Base-by-base conservation (phyloP, 2,888 invertebrate genomes). In the Tigriopus californicus region DNA sequence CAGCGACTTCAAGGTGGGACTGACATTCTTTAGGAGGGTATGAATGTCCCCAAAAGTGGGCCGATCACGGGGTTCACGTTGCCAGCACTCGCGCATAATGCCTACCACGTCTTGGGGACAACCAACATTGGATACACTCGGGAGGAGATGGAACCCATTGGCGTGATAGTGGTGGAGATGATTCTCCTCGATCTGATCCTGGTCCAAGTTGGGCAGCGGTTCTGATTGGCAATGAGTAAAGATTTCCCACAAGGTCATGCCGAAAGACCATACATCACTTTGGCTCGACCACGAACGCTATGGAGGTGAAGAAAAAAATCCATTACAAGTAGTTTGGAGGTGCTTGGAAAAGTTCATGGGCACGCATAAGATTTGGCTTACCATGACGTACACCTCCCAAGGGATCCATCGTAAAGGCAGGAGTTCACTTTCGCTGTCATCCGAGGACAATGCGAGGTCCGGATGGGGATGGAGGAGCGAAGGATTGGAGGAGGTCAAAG, bases 51-150 rank as follows among this genome's bases (percentile, higher is more conserved):
- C 77, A 74, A 90, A 90, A 62, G 82, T 79, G 0, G 90, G 90
- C 47, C 90, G 76, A 67, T 85, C 82, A 58, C 77, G 75, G 55
- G 85, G 82, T 66, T 82, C 81, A 59, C 85, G 76, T 66, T 83
- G 82, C 89, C 89, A 90, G 73, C 89, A 90, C 72, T 89, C 87
- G 65, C 81, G 80, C 85, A 90, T 87, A 65, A 90, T 78, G 70
- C 86, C 87, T 75, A 85, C 88, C 62, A 91, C 83, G 71, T 90
- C 88, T 64, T 83, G 77, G 44, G 88, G 83, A 71, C 87, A 88
- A 62, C 47, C 80, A 74, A 15, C 85, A 87, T 62, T 81, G 79
- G 42, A 80, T 78, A 56, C 85, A 73, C 64, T 76, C 75, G 60
- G 74, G n/a, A 33, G 20, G 40, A 85, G 81, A 68, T 81, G 80